Evolutionary conservation across 2,888 invertebrate genomes (phyloP), one percentile per base, ranked within the genome.

Genomic region (Andrena chrysosceles): DNA sequence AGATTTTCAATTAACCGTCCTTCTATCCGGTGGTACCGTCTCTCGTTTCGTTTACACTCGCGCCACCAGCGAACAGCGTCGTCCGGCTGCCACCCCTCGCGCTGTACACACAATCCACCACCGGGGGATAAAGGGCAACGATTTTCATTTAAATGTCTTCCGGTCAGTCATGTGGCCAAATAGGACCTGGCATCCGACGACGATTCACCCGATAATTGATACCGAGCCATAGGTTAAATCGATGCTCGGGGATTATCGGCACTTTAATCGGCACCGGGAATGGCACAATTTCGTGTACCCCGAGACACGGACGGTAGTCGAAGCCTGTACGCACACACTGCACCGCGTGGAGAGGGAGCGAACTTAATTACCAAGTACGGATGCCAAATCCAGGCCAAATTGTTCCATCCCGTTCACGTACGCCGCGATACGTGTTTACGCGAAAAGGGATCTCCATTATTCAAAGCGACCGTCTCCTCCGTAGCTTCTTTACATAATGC

Each of bases 151-250:
- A 72, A 79, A 79, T 79, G 83, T 75, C 83, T 79, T 74, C 71
- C 60, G 83, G 69, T 64, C 64, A 42, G 78, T 84, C 78, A 79
- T 79, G 78, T 83, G 83, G 79, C 78, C 84, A 84, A 84, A 83
- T 84, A 79, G 83, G 80, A 70, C 76, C 77, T 48, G 68, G 71
- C 72, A 76, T 81, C 70, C 66, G 72, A 76, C 79, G 75, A 81
- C 83, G 86, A 87, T 87, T 81, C 83, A 84, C 67, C 75, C 52
- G 71, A 75, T 88, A 87, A 88, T 85, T 84, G 88, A 88, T 88
- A 88, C 85, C 71, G 72, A 77, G 79, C 74, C 82, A 77, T 87
- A 85, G 81, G 81, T 88, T 88, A 87, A 88, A 88, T 84, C 87
- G 78, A 81, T 85, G 81, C 81, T 56, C 69, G 54, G 83, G 56